These are phyloP conservation scores for Caracal caracal DNA, from an alignment of 2,113 vertebrate genomes.

Conservation along the genomic window DNA sequence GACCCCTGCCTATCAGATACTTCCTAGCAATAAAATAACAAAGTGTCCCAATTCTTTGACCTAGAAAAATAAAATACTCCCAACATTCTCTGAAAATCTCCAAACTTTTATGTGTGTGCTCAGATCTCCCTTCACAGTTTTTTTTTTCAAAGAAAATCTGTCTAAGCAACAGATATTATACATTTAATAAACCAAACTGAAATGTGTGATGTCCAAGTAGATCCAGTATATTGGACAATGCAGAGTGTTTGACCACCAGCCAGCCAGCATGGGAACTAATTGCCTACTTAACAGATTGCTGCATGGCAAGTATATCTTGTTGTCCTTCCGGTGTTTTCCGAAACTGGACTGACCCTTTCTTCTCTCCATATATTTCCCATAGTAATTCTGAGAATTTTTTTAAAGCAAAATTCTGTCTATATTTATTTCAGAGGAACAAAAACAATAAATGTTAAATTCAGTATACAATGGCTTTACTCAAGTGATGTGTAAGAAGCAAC, in stretches of 20 bases:
- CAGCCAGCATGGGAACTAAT: neutral
- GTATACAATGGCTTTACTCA: neutral
- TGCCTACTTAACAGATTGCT: neutral
- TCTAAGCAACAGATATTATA: neutral
- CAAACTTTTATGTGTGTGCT: neutral
- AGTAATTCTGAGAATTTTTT: neutral
- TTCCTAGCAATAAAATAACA: neutral
- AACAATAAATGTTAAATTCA: neutral
- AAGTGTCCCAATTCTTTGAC: neutral
- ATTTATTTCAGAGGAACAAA: neutral
- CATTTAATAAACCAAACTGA: neutral
- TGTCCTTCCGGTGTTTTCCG: neutral
- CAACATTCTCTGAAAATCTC: neutral
- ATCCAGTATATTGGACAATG: neutral
- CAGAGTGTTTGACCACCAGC: neutral
- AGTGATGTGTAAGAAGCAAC: neutral
- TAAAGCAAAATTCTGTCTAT: neutral
- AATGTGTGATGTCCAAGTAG: neutral
- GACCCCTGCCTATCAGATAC: accelerated
- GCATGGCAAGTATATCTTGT: neutral
- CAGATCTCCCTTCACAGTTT: neutral
- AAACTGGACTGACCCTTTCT: neutral
- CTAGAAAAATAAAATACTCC: neutral
- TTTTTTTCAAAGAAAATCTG: neutral
- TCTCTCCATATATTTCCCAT: neutral